A percentile compares a stretch with the other conserved stretches of the same genome.
Evolutionary conservation across 1,140 invertebrate genomes (phyloP).

Genomic region (Temnothorax longispinosus): DNA sequence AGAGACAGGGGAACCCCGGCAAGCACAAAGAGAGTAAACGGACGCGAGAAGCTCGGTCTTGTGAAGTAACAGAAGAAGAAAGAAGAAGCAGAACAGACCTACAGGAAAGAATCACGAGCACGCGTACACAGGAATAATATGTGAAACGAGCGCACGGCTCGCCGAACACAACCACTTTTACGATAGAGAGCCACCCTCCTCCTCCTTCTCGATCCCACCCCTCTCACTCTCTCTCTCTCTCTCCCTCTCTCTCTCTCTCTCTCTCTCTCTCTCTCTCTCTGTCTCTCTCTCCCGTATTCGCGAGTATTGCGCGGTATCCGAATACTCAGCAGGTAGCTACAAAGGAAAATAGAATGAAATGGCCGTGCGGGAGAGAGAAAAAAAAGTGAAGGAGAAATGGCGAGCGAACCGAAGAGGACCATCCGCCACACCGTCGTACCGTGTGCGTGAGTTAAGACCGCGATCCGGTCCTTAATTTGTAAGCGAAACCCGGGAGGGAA

Average conservation of each 20-base stretch:
- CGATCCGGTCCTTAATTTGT: conserved; percentile 57
- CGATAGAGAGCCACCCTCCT: conserved; percentile 36
- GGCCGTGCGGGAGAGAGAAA: background rate
- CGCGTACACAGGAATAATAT: conserved; percentile 45
- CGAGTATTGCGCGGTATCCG: conserved; percentile 53
- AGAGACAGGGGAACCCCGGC: background rate
- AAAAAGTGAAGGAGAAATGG: background rate
- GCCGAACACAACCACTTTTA: conserved; percentile 68
- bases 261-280: no score
- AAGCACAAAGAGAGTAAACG: conserved; percentile 7
- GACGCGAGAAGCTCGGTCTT: background rate
- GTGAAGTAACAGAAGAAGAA: background rate
- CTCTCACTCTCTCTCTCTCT: background rate
- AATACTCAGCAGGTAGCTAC: conserved; percentile 40
- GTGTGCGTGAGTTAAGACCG: conserved; percentile 56
- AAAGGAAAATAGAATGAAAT: conserved; percentile 60
- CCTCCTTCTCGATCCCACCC: background rate
- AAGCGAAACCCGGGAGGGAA: background rate
- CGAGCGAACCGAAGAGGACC: conserved; percentile 17
- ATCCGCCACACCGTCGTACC: conserved; percentile 17
- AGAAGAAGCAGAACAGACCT: conserved; percentile 7
- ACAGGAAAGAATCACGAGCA: conserved; percentile 20
- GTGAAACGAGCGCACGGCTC: conserved; percentile 56
- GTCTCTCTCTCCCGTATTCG: conserved; percentile 36
- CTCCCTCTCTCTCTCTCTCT: background rate